These are phyloP conservation scores for Ceratosolen fusciceps DNA, from an alignment of 1,140 invertebrate genomes.

Conservation along the genomic window DNA sequence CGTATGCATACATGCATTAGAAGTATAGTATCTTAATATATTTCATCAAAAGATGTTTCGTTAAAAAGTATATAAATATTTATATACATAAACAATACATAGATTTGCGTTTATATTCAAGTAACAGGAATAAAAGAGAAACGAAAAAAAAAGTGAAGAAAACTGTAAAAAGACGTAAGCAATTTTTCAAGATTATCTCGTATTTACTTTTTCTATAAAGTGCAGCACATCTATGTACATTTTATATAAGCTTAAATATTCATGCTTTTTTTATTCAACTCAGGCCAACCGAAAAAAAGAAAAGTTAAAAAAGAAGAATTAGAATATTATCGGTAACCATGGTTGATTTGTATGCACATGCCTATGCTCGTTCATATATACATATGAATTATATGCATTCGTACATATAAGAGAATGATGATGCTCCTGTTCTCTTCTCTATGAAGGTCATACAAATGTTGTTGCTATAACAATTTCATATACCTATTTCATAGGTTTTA, in stretches of 20 bases:
- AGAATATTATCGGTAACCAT: conserved; percentile 10
- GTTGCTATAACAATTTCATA: not conserved
- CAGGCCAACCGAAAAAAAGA: not conserved
- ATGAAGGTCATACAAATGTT: conserved; percentile 44
- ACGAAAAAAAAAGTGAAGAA: not conserved
- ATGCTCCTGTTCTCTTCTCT: conserved; percentile 41
- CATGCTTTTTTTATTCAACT: not conserved
- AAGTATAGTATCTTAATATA: too few relatives aligned
- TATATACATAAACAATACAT: conserved; percentile 3
- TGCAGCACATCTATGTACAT: not conserved
- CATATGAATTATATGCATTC: not conserved
- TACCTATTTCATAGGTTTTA: not conserved
- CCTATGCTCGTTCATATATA: not conserved
- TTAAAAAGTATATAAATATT: not conserved
- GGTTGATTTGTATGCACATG: conserved; percentile 4
- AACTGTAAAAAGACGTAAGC: not conserved
- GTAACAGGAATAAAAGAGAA: not conserved
- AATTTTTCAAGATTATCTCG: not conserved
- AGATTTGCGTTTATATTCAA: not conserved
- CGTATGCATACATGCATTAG: not conserved
- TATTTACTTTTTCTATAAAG: conserved; percentile 4
- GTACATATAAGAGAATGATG: conserved; percentile 27
- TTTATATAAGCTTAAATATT: not conserved
- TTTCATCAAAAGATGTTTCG: too few relatives aligned
- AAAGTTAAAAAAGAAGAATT: too few relatives aligned